Base-by-base conservation (phyloP, 64 coral and sea anemone species). In the Pocillopora verrucosa region DNA sequence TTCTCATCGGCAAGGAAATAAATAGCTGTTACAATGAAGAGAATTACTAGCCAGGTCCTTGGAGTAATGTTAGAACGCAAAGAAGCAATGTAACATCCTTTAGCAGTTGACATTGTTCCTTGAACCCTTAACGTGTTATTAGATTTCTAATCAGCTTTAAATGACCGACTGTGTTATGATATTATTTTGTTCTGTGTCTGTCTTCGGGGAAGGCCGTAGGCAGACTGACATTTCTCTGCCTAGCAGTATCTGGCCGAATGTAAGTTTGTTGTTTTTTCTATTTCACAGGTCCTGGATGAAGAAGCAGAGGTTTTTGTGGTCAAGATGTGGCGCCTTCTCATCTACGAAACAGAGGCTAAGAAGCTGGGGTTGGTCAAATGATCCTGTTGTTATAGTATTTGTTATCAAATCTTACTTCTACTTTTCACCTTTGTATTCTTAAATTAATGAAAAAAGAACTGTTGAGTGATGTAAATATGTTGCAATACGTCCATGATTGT, bases 281-380 rank as follows among this genome's bases (percentile, higher is more conserved):
- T 17, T 15, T 2, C 20, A 24, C 79, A 99, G 97, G 97, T 99
- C 24, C 86, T 99, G 16, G 97, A 99, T 41, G 97, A 99, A 58
- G 97, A 99, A 93, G 97, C 97, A 0, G 97, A 99, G 57, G 97
- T 99, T 4, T 99, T 99, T 87, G 97, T 99, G 38, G 97, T 99
- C 36, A 99, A 99, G 65, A 99, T 99, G 97, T 99, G 97, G 97
- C 92, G 97, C 80, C 86, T 99, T 7, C 94, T 99, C 0, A 99
- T 99, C 68, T 99, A 99, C 86, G 97, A 99, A 75, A 99, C 97
- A 73, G 97, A 99, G 51, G 97, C 97, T 80, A 99, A 99, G 89
- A 99, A 99, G 91, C 95, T 95, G 90, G 97, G 97, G 86, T 93
- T 99, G 91, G 97, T 99, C 75, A 99, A 99, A 89, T 99, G 64